Evolutionary conservation across 2,797 vertebrate species (phyloP).

Genomic region (Benthosema pterotum): DNA sequence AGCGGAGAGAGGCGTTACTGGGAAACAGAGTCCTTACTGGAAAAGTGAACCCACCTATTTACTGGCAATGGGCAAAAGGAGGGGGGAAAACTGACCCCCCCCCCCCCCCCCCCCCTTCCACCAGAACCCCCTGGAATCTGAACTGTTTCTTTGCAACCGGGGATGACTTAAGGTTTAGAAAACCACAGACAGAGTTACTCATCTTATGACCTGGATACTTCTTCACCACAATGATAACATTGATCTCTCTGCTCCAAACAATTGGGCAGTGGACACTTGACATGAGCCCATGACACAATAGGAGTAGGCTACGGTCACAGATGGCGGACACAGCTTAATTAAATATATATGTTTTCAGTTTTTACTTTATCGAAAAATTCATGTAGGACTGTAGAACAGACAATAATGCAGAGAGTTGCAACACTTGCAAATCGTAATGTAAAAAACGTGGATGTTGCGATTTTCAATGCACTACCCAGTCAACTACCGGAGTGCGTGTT

Average conservation of each 20-base stretch:
- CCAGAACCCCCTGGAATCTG: conserved; percentile 23
- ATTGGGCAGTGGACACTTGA: neutral
- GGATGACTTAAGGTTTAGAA: conserved; percentile 14
- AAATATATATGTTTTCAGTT: too few relatives aligned
- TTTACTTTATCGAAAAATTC: too few relatives aligned
- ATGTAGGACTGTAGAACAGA: too few relatives aligned
- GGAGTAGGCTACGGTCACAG: neutral
- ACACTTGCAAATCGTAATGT: too few relatives aligned
- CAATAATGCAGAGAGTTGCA: too few relatives aligned
- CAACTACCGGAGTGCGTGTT: neutral
- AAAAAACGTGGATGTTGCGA: too few relatives aligned
- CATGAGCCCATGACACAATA: neutral
- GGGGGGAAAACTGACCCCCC: neutral
- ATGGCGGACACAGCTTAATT: neutral
- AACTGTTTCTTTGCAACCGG: conserved; percentile 21
- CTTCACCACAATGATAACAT: neutral
- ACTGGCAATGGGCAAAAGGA: conserved; percentile 60
- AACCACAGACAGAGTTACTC: neutral
- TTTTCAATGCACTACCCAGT: too few relatives aligned
- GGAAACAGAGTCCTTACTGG: conserved; percentile 75
- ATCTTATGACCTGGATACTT: neutral
- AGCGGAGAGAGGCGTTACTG: conserved; percentile 53
- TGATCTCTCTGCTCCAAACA: neutral
- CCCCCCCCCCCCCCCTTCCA: neutral
- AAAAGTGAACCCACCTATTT: conserved; percentile 65